Base-by-base conservation (phyloP, 2,888 invertebrate genomes). In the Brenthis daphne region DNA sequence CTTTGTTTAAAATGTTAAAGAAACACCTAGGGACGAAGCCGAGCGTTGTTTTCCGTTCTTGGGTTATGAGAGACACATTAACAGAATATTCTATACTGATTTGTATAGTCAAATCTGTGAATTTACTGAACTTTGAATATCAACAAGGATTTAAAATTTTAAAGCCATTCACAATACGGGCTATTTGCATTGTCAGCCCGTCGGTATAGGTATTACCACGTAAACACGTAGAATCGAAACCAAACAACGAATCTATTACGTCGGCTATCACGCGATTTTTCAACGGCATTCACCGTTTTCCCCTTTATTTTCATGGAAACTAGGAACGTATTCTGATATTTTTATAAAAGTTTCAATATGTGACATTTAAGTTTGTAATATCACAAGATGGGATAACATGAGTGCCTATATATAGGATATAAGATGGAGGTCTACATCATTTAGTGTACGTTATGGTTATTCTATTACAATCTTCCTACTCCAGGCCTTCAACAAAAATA, bases 231-330 rank as follows among this genome's bases (percentile, higher is more conserved):
- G 67, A 65, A 67, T 64, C 56, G 69, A 72, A 72, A 60, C 57
- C 50, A 69, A 69, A 63, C 67, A 60, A 51, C 43, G 65, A 58
- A 57, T 70, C 67, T 51, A 64, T 65, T 72, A 63, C 61, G 56
- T 47, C 57, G 20, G 61, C 65, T 57, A 64, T 70, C 67, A 65
- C 67, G 67, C 70, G 72, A 70, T 70, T 72, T 71, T 72, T 70
- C 58, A 20, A 55, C 57, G 61, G 29, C 24, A 14, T 37, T 12
- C 53, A 20, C 13, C 5, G 29, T 43, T 29, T 55, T 54, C 24
- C 48, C 48, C 48, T 65, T 57, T 66, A 57, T 63, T 63, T 65
- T 47, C 11, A 12, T 43, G 57, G 48, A 63, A 64, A 64, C 24
- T 54, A 57, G 64, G 13, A 47, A 24, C 24, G 16, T 24, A 20